Conservation (phyloP, 1,140 invertebrate genomes). For the Centruroides vittatus region DNA sequence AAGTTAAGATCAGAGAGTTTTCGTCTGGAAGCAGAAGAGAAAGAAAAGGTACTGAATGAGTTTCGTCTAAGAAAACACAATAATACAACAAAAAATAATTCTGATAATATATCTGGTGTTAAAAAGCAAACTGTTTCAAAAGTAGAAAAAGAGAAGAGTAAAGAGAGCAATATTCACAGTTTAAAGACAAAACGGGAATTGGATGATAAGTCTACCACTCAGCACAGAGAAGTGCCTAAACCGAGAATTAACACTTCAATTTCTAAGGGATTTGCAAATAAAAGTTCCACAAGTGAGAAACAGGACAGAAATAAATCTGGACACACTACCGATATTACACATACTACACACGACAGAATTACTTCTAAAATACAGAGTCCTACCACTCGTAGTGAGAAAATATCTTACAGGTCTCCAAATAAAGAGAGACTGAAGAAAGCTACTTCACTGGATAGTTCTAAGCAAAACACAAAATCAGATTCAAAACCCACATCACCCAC, state of each 20-base stretch:
- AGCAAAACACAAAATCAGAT: neutral
- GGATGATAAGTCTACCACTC: neutral
- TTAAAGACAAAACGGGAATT: neutral
- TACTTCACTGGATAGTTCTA: neutral
- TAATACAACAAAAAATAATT: neutral
- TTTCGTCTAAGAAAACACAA: conserved; percentile 8
- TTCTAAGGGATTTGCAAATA: neutral
- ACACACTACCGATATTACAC: too few species aligned
- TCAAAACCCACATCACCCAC: neutral
- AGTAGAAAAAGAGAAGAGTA: neutral
- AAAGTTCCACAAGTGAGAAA: too few species aligned
- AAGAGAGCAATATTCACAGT: neutral
- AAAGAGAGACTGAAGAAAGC: too few species aligned
- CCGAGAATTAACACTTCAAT: neutral
- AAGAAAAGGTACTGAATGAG: conserved; percentile 14
- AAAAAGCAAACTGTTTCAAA: conserved; percentile 1
- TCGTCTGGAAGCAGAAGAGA: conserved; percentile 38
- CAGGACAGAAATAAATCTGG: too few species aligned
- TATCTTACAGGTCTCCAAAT: too few species aligned
- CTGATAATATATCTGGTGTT: neutral
- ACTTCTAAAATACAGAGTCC: too few species aligned
- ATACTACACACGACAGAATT: too few species aligned
- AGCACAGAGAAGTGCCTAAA: neutral
- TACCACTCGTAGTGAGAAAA: too few species aligned
- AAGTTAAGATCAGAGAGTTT: conserved; percentile 75